Percentiles rank a stretch among this genome's conserved stretches.
Conservation (phyloP, 2,797 vertebrate genomes). For the Mormyrus proboscirostris region DNA sequence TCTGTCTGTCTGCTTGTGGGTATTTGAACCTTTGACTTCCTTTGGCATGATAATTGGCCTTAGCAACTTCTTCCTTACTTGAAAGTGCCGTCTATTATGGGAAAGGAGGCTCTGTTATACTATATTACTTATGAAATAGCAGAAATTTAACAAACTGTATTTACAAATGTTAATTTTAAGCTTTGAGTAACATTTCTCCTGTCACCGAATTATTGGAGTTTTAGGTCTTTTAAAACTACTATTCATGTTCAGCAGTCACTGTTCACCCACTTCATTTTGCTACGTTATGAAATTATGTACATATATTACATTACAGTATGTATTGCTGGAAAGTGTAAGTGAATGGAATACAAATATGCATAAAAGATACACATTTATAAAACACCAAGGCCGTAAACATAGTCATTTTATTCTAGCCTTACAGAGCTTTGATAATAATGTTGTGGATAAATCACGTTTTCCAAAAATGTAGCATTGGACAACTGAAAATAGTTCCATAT, state of each 20-base stretch:
- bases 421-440: no score
- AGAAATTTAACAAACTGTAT: not conserved
- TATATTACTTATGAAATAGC: not conserved
- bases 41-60: not conserved
- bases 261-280: not conserved
- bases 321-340: not conserved
- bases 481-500: no score
- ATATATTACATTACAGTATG: not conserved
- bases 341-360: no score
- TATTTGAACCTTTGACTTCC: not conserved
- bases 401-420: no score
- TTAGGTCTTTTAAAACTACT: not conserved
- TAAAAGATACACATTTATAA: no score
- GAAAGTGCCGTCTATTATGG: not conserved
- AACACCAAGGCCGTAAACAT: no score
- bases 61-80: not conserved
- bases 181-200: not conserved
- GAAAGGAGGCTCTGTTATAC: not conserved
- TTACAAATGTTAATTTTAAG: not conserved
- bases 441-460: no score
- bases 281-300: not conserved
- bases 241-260: not conserved
- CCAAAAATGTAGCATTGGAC: no score
- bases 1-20: not conserved
- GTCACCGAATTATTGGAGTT: not conserved